Base-by-base conservation (phyloP, 2,113 vertebrate genomes). In the Apaloderma vittatum region DNA sequence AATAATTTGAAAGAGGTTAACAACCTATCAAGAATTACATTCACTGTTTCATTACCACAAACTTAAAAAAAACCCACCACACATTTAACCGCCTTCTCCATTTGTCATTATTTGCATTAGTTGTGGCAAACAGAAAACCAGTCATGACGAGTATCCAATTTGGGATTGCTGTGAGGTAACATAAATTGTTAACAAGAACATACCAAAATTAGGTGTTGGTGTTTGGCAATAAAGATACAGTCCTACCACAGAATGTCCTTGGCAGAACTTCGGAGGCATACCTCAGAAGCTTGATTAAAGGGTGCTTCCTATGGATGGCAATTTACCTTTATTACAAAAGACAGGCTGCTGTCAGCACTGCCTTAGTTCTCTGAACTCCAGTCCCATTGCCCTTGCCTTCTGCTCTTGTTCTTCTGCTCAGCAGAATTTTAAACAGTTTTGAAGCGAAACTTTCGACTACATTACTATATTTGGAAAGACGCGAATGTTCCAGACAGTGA, bases 1-100 rank as follows among this genome's bases (percentile, higher is more conserved):
- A 88, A 0, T 88, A 86, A 79, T 15, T 57, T 74, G 67, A 94
- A 94, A 86, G 43, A 90, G 70, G 67, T 74, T 90, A 92, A 93
- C 37, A 80, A 29, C 46, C 3, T 1, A 92, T 26, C 63, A 67
- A 59, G 55, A 90, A 23, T 68, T 63, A 74, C 29, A 40, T 22
- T 70, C 6, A 36, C 19, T 17, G 2, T 54, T 82, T 90, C 48
- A 43, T 63, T 57, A 93, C 20, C 57, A 76, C 21, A 51, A 88
- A 80, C 6, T 43, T 8, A 30, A 36, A 59, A 61, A 81, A 72
- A 23, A 40, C 40, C 11, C 40, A 11, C 40, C 40, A 40, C 40
- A 34, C 1, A 45, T 51, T 54, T 62, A 72, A 43, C 32, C 7
- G 5, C 36, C 86, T 75, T 34, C 62, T 52, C 34, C 27, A 3